Evolutionary conservation across 2,888 invertebrate genomes (phyloP).

Genomic region (Lepidocyrtoides sp.): DNA sequence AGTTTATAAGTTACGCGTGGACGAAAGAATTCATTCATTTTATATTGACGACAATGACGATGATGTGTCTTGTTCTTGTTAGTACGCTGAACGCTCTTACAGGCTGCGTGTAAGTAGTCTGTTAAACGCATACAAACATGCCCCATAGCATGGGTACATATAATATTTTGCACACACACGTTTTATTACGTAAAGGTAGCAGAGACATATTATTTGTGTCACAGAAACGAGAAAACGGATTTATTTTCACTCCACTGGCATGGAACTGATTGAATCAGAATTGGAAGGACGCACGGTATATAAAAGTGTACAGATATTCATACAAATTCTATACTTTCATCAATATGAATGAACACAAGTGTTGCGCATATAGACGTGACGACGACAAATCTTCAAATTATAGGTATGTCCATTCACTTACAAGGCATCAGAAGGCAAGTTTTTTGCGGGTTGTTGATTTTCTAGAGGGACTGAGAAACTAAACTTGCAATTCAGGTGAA

Average conservation of each 20-base stretch:
- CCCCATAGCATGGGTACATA: no score
- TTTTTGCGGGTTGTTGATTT: conserved; percentile 51
- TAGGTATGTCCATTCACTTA: neutral
- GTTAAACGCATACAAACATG: no score
- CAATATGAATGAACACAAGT: neutral
- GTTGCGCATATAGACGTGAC: conserved; percentile 22
- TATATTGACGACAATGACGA: conserved; percentile 20
- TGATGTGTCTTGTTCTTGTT: conserved; percentile 44
- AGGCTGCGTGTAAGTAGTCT: no score
- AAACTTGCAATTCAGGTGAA: conserved; percentile 52
- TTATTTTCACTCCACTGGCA: conserved; percentile 76
- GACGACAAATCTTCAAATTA: neutral
- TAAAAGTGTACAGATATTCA: neutral
- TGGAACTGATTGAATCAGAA: conserved; percentile 81
- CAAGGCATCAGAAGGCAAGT: conserved; percentile 23
- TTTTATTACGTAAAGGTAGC: neutral
- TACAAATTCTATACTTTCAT: no score
- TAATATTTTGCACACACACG: neutral
- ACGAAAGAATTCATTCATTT: conserved; percentile 42
- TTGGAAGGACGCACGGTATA: neutral
- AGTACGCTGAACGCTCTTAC: no score
- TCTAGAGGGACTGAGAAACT: conserved; percentile 39
- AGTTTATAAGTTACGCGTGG: conserved; percentile 47
- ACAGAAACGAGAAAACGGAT: conserved; percentile 53
- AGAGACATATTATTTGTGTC: conserved; percentile 48